phyloP scores from a whole-genome alignment of 2,797 vertebrate genomes.

The Gymnopithys bicolor region DNA sequence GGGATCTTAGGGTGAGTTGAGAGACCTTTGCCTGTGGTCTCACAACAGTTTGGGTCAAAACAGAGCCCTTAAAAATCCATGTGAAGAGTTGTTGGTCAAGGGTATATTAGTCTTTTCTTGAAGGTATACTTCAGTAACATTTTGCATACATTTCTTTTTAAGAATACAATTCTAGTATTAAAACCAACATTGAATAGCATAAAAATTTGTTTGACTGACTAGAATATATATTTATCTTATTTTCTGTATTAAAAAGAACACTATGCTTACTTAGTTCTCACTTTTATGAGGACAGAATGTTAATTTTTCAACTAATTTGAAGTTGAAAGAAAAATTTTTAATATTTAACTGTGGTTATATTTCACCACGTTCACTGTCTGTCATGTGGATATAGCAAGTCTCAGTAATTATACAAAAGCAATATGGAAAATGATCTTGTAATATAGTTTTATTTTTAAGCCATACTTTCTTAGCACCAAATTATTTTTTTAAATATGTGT shows the following conservation, averaged over 20 bases:
- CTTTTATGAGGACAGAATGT: neutral
- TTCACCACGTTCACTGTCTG: neutral
- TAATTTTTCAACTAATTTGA: neutral
- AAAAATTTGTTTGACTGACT: neutral
- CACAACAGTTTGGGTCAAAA: too few relatives aligned
- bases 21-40: too few relatives aligned
- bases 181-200: neutral
- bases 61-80: too few relatives aligned
- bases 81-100: too few relatives aligned
- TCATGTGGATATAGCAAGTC: neutral
- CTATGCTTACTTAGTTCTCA: neutral
- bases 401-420: neutral
- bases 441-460: neutral
- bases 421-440: neutral
- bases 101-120: too few relatives aligned
- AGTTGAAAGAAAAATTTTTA: neutral
- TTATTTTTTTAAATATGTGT: neutral
- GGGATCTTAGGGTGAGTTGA: too few relatives aligned
- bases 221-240: neutral
- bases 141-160: neutral
- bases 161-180: neutral
- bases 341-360: neutral
- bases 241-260: neutral
- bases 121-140: neutral
- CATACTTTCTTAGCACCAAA: neutral